phyloP scores from a whole-genome alignment of 2,113 vertebrate genomes.

The Lophius piscatorius region DNA sequence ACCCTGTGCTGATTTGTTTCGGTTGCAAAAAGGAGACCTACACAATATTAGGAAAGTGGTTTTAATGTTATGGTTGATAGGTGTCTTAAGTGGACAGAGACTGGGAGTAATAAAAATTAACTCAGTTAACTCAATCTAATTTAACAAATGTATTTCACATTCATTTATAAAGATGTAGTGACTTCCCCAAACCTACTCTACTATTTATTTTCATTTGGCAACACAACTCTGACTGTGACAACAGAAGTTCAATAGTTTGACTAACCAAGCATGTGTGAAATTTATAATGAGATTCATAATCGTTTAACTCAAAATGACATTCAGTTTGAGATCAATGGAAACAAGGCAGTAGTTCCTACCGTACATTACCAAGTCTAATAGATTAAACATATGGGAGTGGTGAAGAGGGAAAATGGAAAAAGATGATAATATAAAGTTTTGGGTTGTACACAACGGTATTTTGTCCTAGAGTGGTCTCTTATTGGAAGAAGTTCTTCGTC shows the following conservation, averaged over 20 bases:
- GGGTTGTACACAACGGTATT: neutral
- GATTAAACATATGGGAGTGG: neutral
- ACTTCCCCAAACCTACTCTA: slow-evolving; percentile 78
- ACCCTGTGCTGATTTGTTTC: too few relatives aligned
- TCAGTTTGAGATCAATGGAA: slow-evolving; percentile 77
- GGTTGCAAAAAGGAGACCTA: too few relatives aligned
- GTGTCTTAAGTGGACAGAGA: slow-evolving; percentile 16
- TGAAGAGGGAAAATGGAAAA: neutral
- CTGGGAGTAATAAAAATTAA: slow-evolving; percentile 15
- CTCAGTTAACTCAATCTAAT: slow-evolving; percentile 18
- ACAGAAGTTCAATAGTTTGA: slow-evolving; percentile 84
- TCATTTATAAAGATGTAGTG: slow-evolving; percentile 71
- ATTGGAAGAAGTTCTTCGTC: too few relatives aligned
- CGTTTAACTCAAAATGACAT: slow-evolving; percentile 74
- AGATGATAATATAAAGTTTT: neutral
- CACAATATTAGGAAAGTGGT: too few relatives aligned
- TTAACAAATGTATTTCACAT: slow-evolving; percentile 19
- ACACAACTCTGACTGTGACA: slow-evolving; percentile 37
- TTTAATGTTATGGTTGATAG: too few relatives aligned
- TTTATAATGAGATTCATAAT: slow-evolving; percentile 85
- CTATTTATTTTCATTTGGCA: slow-evolving; percentile 77
- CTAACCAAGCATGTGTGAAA: slow-evolving; percentile 85
- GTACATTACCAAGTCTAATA: slow-evolving; percentile 4
- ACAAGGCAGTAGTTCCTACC: slow-evolving; percentile 43
- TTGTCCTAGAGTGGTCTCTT: neutral